phyloP scores from a whole-genome alignment of 2,888 invertebrate species.

The Helleia helle region DNA sequence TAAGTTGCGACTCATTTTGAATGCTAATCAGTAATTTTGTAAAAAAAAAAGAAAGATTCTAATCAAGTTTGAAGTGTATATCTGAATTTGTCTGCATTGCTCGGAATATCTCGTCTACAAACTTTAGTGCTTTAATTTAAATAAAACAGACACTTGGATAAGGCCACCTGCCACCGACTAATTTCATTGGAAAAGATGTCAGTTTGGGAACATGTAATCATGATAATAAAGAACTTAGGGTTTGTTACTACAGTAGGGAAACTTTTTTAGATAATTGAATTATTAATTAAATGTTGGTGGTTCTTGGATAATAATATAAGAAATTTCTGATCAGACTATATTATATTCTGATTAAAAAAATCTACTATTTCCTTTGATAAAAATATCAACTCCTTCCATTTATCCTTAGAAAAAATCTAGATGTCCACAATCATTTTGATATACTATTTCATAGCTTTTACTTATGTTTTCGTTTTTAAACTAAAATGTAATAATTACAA shows the following conservation, averaged over 20 bases:
- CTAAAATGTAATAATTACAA: no score
- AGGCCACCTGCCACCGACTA: conserved; percentile 10
- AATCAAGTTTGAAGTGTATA: neutral
- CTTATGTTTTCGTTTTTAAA: no score
- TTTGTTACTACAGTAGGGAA: neutral
- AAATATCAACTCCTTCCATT: no score
- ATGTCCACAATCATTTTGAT: no score
- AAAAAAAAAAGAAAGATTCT: neutral
- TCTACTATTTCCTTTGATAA: no score
- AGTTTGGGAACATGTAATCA: conserved; percentile 6
- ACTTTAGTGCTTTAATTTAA: conserved; percentile 12
- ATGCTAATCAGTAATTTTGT: neutral
- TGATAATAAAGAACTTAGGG: neutral
- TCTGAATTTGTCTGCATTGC: conserved; percentile 4
- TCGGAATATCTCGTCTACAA: conserved; percentile 7
- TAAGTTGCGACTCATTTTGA: neutral
- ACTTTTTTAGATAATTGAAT: neutral
- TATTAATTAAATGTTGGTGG: neutral
- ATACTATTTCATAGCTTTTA: no score
- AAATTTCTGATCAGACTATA: no score
- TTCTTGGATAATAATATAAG: no score
- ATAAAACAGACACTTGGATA: conserved; percentile 10
- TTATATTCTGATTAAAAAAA: no score
- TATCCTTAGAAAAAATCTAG: no score
- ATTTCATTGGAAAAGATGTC: conserved; percentile 12